Conservation (phyloP, 1,140 invertebrate species). For the Pissodes strobi region DNA sequence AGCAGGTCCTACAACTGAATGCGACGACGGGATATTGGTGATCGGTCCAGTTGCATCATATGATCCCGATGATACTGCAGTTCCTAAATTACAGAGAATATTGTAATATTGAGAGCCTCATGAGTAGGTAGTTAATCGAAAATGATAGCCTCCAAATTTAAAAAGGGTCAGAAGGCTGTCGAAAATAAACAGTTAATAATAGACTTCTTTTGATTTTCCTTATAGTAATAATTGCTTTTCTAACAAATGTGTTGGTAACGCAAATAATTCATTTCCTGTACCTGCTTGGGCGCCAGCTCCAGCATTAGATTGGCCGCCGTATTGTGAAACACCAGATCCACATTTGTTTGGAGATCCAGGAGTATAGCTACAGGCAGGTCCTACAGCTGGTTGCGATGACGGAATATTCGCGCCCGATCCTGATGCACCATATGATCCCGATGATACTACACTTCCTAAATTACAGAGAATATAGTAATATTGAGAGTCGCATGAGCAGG, state of each 20-base stretch:
- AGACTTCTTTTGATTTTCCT: no score
- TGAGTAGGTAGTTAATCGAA: no score
- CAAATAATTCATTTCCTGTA: no score
- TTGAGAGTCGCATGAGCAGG: no score
- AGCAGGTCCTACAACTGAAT: not conserved
- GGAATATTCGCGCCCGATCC: not conserved
- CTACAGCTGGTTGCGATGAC: not conserved
- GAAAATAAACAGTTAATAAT: no score
- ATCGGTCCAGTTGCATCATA: not conserved
- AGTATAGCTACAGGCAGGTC: constrained; percentile 8
- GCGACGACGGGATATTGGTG: not conserved
- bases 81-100: not conserved
- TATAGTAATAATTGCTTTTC: no score
- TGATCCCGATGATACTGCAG: not conserved
- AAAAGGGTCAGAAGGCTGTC: no score
- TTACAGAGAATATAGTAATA: no score
- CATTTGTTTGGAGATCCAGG: constrained; percentile 19
- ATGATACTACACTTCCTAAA: not conserved
- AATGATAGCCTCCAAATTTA: no score
- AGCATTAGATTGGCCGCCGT: not conserved
- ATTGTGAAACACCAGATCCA: not conserved
- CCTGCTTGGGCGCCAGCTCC: not conserved
- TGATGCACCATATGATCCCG: not conserved
- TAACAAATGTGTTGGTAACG: no score
- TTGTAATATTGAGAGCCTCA: no score